Conservation (phyloP, 2,888 invertebrate species). For the Athrips mouffetella region DNA sequence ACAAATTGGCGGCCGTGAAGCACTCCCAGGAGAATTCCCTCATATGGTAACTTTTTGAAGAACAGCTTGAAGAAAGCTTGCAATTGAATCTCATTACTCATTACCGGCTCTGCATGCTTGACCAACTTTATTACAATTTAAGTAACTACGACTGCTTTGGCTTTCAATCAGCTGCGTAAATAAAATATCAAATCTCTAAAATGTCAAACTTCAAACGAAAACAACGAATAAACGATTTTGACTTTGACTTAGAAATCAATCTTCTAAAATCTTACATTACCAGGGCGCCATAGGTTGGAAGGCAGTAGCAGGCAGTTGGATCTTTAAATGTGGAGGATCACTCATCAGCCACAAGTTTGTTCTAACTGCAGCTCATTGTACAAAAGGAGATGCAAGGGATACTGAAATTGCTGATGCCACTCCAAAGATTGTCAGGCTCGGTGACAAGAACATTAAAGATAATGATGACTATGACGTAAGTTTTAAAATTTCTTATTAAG, state of each 20-base stretch:
- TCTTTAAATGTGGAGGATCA: constrained; percentile 76
- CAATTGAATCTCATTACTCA: no score
- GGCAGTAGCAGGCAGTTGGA: constrained; percentile 21
- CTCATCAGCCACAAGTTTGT: constrained; percentile 78
- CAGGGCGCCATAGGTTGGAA: constrained; percentile 35
- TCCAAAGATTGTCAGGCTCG: constrained; percentile 31
- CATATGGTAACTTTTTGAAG: constrained; percentile 30
- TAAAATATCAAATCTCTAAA: no score
- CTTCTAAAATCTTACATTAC: no score
- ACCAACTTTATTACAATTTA: no score
- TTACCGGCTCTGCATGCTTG: no score
- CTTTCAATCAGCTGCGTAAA: no score
- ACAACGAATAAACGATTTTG: no score
- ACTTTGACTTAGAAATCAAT: no score
- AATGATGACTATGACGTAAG: constrained; percentile 9
- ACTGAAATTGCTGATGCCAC: constrained; percentile 16
- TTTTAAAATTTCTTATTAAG: no score
- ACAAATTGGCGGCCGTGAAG: constrained; percentile 25
- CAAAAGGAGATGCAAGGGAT: constrained; percentile 15
- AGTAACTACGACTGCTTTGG: no score
- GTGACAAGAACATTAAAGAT: constrained; percentile 23
- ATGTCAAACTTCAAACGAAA: no score
- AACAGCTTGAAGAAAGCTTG: no score
- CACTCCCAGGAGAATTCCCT: constrained; percentile 30
- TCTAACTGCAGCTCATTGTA: constrained; percentile 82